phyloP scores from a whole-genome alignment of 2,797 vertebrate genomes.

The Coreius guichenoti region DNA sequence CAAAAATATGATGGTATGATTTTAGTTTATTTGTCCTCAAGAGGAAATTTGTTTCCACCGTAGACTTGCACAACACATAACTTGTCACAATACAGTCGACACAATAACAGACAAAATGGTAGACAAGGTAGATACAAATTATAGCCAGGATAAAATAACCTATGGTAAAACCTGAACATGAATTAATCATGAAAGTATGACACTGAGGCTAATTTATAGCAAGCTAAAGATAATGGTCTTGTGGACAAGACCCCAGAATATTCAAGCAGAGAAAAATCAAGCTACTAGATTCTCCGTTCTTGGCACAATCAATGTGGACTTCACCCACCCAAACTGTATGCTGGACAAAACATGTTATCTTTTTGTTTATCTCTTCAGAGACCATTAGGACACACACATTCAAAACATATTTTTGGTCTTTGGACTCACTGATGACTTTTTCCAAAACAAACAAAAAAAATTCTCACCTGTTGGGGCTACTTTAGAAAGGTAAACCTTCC shows the following conservation, averaged over 20 bases:
- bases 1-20: not conserved
- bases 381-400: not conserved
- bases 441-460: not conserved
- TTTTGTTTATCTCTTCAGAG: not conserved
- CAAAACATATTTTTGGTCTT: not conserved
- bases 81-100: too few relatives aligned
- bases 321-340: not conserved
- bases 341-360: not conserved
- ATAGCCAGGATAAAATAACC: not conserved
- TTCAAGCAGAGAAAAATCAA: not conserved
- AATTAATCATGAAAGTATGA: not conserved
- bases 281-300: not conserved
- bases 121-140: not conserved
- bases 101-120: too few relatives aligned
- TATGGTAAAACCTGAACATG: not conserved
- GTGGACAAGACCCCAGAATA: not conserved
- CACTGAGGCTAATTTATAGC: not conserved
- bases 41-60: too few relatives aligned
- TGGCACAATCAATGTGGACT: not conserved
- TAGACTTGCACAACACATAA: too few relatives aligned
- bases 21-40: too few relatives aligned
- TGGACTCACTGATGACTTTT: not conserved
- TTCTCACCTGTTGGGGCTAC: constrained; percentile 88
- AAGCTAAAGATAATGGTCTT: not conserved
- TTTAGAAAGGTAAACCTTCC: constrained; percentile 84